Percentiles rank a stretch among this genome's conserved stretches.
Evolutionary conservation across 2,113 vertebrate genomes (phyloP).

Genomic region (Ammodytes dubius): DNA sequence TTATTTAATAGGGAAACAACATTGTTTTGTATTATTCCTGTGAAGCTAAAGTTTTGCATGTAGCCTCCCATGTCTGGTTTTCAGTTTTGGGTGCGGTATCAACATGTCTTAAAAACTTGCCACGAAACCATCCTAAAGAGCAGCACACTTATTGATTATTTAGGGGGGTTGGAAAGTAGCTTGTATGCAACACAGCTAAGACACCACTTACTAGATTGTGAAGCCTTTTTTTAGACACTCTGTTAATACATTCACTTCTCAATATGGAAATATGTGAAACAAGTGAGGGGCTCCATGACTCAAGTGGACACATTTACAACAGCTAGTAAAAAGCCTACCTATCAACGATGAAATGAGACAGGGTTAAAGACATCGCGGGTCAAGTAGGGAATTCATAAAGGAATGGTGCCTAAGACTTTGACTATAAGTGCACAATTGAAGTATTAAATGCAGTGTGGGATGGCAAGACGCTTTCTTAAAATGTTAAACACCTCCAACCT

Average conservation of each 20-base stretch:
- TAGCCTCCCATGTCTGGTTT: conserved; percentile 5
- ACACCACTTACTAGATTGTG: conserved; percentile 5
- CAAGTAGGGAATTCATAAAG: conserved; percentile 25
- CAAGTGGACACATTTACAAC: conserved; percentile 13
- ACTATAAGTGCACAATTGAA: conserved; percentile 19
- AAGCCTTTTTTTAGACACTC: conserved; percentile 30
- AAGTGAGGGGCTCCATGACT: conserved; percentile 2
- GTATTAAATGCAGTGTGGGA: conserved; percentile 19
- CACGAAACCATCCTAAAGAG: conserved; percentile 10
- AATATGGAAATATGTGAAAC: conserved; percentile 12
- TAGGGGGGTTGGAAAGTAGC: neutral
- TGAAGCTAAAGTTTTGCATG: neutral
- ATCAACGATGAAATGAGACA: conserved; percentile 20
- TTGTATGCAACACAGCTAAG: neutral
- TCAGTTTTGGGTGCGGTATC: conserved; percentile 22
- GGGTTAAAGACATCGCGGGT: conserved; percentile 43
- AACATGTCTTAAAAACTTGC: neutral
- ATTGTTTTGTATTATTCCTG: neutral
- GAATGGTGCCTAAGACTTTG: conserved; percentile 31
- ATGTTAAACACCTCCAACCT: conserved; percentile 15
- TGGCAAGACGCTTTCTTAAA: conserved; percentile 29
- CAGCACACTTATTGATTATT: conserved; percentile 30
- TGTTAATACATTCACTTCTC: conserved; percentile 29
- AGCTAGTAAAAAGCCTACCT: conserved; percentile 5
- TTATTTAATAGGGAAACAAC: neutral